These are phyloP conservation scores for Oscheius sp. DNA, from an alignment of 2,888 invertebrate genomes.

Conservation along the genomic window DNA sequence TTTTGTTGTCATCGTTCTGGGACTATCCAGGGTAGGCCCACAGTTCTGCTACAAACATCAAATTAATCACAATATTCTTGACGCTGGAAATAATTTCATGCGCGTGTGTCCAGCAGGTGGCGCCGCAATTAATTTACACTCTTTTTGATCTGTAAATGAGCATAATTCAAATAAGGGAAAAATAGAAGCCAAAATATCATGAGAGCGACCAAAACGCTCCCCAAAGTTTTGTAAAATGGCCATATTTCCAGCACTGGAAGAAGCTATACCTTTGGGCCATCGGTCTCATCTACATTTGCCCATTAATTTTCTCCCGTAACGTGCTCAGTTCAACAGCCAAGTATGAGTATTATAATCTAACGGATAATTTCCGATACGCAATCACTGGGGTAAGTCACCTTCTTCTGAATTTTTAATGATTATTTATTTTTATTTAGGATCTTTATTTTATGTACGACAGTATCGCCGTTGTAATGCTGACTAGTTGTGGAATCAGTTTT, in stretches of 20 bases:
- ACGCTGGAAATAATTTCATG: too few relatives aligned
- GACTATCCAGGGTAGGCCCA: neutral
- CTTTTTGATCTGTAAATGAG: neutral
- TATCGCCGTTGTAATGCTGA: neutral
- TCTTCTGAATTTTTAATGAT: neutral
- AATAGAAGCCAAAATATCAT: neutral
- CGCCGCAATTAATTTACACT: neutral
- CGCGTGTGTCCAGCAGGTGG: neutral
- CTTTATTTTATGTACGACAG: neutral
- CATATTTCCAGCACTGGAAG: neutral
- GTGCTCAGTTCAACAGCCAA: neutral
- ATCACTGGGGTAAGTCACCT: neutral
- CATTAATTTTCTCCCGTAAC: neutral
- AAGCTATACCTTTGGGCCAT: neutral
- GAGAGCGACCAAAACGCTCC: too few relatives aligned
- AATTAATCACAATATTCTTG: too few relatives aligned
- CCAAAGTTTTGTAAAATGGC: too few relatives aligned
- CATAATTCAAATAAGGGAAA: neutral
- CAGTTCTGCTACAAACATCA: too few relatives aligned
- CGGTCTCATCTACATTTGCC: neutral
- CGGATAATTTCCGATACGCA: slow-evolving; percentile 5
- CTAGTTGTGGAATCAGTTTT: neutral
- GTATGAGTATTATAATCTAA: neutral
- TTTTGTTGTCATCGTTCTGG: slow-evolving; percentile 9
- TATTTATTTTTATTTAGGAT: neutral